Base-by-base conservation (phyloP, 1,140 invertebrate genomes). In the Bombus terrestris region DNA sequence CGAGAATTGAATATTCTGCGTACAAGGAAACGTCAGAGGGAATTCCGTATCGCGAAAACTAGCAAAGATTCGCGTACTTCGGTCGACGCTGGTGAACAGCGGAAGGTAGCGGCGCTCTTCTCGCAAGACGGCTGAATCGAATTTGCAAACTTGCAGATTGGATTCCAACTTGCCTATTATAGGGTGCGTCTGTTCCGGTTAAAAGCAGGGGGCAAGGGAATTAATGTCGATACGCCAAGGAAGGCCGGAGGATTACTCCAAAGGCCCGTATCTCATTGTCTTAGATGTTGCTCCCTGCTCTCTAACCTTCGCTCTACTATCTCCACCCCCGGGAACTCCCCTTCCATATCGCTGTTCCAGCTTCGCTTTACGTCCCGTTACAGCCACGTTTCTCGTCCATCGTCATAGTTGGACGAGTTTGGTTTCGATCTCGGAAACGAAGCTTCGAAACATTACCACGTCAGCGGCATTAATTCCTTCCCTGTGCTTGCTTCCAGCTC, bases 111-210 rank as follows among this genome's bases (percentile, higher is more conserved):
- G 57, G 41, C 59, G 82, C 88, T 88, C 89, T 91, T 88, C 89
- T 87, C 88, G 81, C 68, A 90, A 92, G 87, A 92, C 91, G 88
- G 90, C 85, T 92, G 94, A 95, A 95, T 95, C 94, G 95, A 95
- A 95, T 95, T 95, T 95, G 93, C 95, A 95, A 95, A 95, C 94
- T 95, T 95, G 95, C 94, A 95, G 94, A 95, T 95, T 95, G 94
- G 94, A 95, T 95, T 95, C 94, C 94, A 95, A 95, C 95, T 95
- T 95, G 94, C 94, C 95, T 95, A 95, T 95, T 95, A 95, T 94
- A 95, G 95, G 95, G 95, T 95, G 94, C 94, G 95, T 95, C 94
- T 95, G 94, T 95, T 95, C 93, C 94, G 95, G 94, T 95, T 95
- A 95, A 95, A 95, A 95, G 94, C 94, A 92, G 91, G 88, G 93